Conservation (phyloP, 1,140 invertebrate species). For the Lamellibrachia luymesi region DNA sequence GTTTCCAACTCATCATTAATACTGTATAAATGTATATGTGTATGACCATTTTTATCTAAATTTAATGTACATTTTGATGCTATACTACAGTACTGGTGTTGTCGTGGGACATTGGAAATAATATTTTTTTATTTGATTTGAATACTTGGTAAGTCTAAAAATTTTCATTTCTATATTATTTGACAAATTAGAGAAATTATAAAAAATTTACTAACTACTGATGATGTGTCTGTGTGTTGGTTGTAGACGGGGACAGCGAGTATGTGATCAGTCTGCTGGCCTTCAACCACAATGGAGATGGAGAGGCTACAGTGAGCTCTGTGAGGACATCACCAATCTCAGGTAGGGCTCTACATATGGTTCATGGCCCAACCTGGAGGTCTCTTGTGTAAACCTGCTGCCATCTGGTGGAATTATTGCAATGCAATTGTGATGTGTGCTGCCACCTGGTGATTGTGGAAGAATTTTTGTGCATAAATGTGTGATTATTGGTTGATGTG, state of each 20-base stretch:
- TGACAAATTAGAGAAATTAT: too few species aligned
- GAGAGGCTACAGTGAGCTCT: neutral
- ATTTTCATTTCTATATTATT: too few species aligned
- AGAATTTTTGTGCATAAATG: neutral
- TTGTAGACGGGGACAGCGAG: neutral
- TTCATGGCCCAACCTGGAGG: neutral
- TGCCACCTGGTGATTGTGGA: neutral
- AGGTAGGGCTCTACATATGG: neutral
- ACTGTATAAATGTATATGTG: too few species aligned
- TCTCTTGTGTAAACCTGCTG: neutral
- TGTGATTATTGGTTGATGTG: neutral
- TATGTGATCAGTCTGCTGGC: constrained; percentile 3
- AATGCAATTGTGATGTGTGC: neutral
- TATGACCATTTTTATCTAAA: too few species aligned
- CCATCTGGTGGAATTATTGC: neutral
- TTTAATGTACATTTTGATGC: too few species aligned
- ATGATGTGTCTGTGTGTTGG: neutral
- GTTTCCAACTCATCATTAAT: too few species aligned
- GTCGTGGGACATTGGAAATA: too few species aligned
- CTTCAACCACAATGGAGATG: constrained; percentile 1
- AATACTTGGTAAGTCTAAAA: too few species aligned
- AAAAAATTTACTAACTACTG: neutral
- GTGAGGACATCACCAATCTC: neutral
- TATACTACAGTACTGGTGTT: too few species aligned
- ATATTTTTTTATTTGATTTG: too few species aligned